Conservation (phyloP, 1,140 invertebrate species). For the Fragariocoptes setiger region DNA sequence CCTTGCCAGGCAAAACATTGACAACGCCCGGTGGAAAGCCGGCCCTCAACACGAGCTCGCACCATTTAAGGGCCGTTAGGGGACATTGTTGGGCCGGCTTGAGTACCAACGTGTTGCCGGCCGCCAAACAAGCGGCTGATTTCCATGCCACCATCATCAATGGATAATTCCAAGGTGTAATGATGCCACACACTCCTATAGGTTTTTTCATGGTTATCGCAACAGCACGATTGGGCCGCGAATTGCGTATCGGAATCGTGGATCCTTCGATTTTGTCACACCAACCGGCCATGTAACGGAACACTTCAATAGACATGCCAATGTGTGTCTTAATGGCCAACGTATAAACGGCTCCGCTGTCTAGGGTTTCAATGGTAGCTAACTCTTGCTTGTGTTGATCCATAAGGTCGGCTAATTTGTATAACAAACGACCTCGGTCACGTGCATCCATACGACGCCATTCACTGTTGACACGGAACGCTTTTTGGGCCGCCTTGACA, state of each 20-base stretch:
- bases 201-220: constrained; percentile 62
- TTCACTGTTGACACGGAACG: constrained; percentile 43
- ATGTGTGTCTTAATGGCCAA: constrained; percentile 71
- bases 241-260: constrained; percentile 30
- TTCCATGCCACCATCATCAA: constrained; percentile 23
- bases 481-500: constrained; percentile 37
- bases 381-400: constrained; percentile 69
- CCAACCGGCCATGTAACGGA: constrained; percentile 45
- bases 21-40: constrained; percentile 80
- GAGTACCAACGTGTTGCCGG: constrained; percentile 29
- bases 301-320: constrained; percentile 72
- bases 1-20: constrained; percentile 57
- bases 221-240: constrained; percentile 58
- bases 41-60: constrained; percentile 46
- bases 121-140: constrained; percentile 27
- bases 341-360: constrained; percentile 80
- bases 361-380: constrained; percentile 61
- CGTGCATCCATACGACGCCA: constrained; percentile 58
- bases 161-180: constrained; percentile 31
- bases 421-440: constrained; percentile 27
- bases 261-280: constrained; percentile 20
- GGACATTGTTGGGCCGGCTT: constrained; percentile 34
- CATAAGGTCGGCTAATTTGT: constrained; percentile 62
- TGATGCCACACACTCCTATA: constrained; percentile 33
- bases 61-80: constrained; percentile 68